Evolutionary conservation across 2,888 invertebrate genomes (phyloP).

Genomic region (Eulithis testata): DNA sequence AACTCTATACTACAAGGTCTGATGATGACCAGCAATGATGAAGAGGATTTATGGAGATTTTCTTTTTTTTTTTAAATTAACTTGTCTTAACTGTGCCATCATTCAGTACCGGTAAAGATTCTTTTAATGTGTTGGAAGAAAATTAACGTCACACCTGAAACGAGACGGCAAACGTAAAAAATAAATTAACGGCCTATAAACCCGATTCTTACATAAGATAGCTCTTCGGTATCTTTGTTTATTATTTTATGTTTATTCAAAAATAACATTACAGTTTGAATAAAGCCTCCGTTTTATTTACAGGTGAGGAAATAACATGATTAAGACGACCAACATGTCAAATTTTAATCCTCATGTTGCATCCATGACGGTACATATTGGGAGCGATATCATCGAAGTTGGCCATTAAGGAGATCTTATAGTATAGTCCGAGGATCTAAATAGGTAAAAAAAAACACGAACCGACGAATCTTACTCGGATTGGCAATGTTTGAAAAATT

Average conservation of each 20-base stretch:
- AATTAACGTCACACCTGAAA: conserved; percentile 66
- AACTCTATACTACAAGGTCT: too few species aligned
- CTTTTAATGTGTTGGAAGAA: conserved; percentile 64
- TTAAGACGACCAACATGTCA: too few species aligned
- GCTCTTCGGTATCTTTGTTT: conserved; percentile 47
- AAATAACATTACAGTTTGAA: too few species aligned
- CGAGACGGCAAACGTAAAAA: conserved; percentile 56
- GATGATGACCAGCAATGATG: too few species aligned
- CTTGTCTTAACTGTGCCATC: conserved; percentile 9
- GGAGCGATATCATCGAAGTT: too few species aligned
- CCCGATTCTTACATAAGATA: conserved; percentile 52
- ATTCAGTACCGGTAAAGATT: conserved; percentile 57
- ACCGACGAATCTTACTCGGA: too few species aligned
- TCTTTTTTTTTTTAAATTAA: background rate
- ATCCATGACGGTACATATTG: too few species aligned
- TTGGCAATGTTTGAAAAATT: too few species aligned
- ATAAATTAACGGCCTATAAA: conserved; percentile 60
- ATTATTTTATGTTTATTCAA: conserved; percentile 29
- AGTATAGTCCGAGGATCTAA: too few species aligned
- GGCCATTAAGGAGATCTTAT: too few species aligned
- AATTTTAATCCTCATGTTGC: too few species aligned
- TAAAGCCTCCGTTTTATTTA: conserved; percentile 14
- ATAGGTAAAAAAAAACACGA: too few species aligned
- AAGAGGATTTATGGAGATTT: background rate
- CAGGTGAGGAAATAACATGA: background rate